Base-by-base conservation (phyloP, 2,888 invertebrate genomes). In the Zygothrica quintamaculata region DNA sequence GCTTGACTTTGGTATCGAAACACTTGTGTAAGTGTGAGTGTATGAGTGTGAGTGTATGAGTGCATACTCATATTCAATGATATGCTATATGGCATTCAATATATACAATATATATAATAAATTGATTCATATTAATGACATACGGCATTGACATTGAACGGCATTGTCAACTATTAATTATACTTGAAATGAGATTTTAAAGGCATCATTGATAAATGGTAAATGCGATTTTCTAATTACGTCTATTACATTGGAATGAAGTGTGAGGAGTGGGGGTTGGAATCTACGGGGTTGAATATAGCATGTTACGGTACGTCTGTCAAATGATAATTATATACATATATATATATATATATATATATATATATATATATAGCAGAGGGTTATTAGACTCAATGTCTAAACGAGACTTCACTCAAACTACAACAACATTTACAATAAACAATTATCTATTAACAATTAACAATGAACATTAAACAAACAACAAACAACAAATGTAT, bases 171-270 rank as follows among this genome's bases (percentile, higher is more conserved):
- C 79, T 77, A 84, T 80, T 80, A 80, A 86, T 80, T 77, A 87
- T 84, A 62, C 46, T 66, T 75, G 75, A 81, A 81, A 84, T 59
- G 81, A 81, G 87, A 78, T 77, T 87, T 81, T 71, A 81, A 81
- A 84, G 81, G 87, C 72, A 46, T 26, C 37, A 46, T n/a, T 81
- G 80, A 81, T 81, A 84, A 84, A 81, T 81, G 84, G 58, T 44
- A 16, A 39, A 65, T 75, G 62, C 81, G 78, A 77, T 84, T 84
- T 72, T 81, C 85, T 87, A 87, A 81, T 81, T 81, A 81, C 66
- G 39, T 44, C 42, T 36, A 53, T 48, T 37, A 37, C 33, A n/a
- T n/a, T n/a, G n/a, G n/a, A n/a, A n/a, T n/a, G n/a, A n/a, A n/a
- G n/a, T n/a, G n/a, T n/a, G n/a, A n/a, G n/a, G n/a, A n/a, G n/a